These are phyloP conservation scores for Archips xylosteana DNA, from an alignment of 2,888 invertebrate genomes.

Conservation along the genomic window DNA sequence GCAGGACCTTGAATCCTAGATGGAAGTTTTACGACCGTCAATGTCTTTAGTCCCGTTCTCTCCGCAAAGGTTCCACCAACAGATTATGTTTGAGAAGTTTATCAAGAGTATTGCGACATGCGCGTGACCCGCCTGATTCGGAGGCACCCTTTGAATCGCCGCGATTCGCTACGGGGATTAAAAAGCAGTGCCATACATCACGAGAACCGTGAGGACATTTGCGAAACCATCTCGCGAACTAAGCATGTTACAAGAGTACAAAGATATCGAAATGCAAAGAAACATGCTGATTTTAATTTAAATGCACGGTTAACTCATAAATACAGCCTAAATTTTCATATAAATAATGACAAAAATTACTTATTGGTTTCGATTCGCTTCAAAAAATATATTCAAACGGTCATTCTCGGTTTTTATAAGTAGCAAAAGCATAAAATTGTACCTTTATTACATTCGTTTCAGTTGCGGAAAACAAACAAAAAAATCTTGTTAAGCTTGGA, in stretches of 20 bases:
- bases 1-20: constrained; percentile 29
- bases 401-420: too few relatives aligned
- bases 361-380: not conserved
- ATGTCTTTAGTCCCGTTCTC: constrained; percentile 29
- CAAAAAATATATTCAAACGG: not conserved
- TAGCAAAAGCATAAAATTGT: too few relatives aligned
- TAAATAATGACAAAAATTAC: not conserved
- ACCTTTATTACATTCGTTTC: too few relatives aligned
- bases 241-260: constrained; percentile 26
- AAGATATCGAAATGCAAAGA: constrained; percentile 18
- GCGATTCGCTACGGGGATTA: constrained; percentile 66
- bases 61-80: constrained; percentile 51
- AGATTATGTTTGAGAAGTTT: constrained; percentile 54
- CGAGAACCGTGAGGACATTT: constrained; percentile 44
- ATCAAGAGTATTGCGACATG: constrained; percentile 49
- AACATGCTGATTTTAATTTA: not conserved
- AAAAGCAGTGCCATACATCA: constrained; percentile 47
- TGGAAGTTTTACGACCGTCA: constrained; percentile 25
- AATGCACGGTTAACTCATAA: not conserved
- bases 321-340: not conserved
- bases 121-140: constrained; percentile 56
- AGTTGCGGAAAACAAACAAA: not conserved
- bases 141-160: constrained; percentile 58
- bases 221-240: constrained; percentile 39
- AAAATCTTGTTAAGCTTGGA: not conserved